These are phyloP conservation scores for Leistus spinibarbis DNA, from an alignment of 2,888 invertebrate species.

Conservation along the genomic window DNA sequence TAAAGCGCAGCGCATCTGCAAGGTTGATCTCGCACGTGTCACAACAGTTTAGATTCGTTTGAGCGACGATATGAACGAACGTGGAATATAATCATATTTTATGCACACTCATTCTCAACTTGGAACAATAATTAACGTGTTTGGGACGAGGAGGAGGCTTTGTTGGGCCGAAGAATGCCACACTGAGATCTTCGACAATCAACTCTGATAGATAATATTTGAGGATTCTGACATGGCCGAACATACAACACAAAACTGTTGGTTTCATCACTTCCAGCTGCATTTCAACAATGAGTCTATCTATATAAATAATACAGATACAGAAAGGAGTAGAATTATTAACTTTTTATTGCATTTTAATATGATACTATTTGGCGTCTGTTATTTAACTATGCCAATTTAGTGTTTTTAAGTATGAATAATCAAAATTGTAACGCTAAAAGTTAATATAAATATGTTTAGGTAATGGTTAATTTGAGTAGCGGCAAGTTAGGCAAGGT, in stretches of 20 bases:
- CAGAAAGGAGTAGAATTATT: too few species aligned
- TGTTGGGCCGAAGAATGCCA: not conserved
- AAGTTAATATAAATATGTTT: too few species aligned
- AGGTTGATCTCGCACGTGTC: not conserved
- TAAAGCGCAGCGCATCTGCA: too few species aligned
- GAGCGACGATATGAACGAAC: not conserved
- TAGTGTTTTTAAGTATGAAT: too few species aligned
- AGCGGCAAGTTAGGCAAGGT: not conserved
- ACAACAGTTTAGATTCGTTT: not conserved
- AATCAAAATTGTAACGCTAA: too few species aligned
- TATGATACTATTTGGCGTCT: too few species aligned
- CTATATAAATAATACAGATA: too few species aligned
- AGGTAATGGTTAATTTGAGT: too few species aligned
- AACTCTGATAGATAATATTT: not conserved
- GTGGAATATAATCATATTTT: too few species aligned
- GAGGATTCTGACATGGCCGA: not conserved
- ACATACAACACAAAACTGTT: not conserved
- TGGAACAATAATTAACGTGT: not conserved
- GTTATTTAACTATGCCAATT: too few species aligned
- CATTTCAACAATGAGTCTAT: not conserved
- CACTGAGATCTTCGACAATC: not conserved
- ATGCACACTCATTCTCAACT: not conserved
- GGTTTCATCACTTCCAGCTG: not conserved
- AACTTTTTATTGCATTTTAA: too few species aligned
- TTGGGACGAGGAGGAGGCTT: not conserved